Conservation (phyloP, 2,797 vertebrate species). For the Catamblyrhynchus diadema region DNA sequence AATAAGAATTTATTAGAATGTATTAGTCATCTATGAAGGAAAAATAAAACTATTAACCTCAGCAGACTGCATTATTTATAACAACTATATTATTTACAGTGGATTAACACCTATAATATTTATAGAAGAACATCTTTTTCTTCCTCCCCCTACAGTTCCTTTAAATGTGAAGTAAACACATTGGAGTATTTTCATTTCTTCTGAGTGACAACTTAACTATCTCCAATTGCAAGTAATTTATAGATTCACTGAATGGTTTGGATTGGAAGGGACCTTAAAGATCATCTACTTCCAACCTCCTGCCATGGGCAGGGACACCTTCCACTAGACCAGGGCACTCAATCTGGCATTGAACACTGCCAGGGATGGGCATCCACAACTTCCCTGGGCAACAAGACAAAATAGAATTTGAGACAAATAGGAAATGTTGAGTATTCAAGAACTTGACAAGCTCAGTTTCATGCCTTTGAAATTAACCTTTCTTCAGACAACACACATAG, state of each 20-base stretch:
- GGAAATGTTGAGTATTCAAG: background rate
- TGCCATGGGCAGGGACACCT: background rate
- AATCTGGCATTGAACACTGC: background rate
- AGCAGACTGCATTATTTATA: background rate
- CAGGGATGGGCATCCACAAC: background rate
- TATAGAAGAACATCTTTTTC: background rate
- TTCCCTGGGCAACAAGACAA: background rate
- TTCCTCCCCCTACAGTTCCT: background rate
- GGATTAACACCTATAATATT: background rate
- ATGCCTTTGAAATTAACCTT: background rate
- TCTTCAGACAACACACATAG: background rate
- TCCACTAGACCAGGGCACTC: background rate
- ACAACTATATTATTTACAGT: background rate
- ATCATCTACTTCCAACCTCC: background rate
- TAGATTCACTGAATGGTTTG: background rate
- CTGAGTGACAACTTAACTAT: background rate
- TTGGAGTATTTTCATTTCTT: background rate
- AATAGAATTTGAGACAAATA: background rate
- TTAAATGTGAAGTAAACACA: background rate
- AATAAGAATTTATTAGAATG: conserved; percentile 2
- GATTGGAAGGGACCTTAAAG: background rate
- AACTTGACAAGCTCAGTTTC: background rate
- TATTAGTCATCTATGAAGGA: background rate
- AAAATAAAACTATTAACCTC: background rate
- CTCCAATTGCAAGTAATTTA: background rate